Evolutionary conservation across 2,113 vertebrate species (phyloP).

Genomic region (Malurus alboscapulatus): DNA sequence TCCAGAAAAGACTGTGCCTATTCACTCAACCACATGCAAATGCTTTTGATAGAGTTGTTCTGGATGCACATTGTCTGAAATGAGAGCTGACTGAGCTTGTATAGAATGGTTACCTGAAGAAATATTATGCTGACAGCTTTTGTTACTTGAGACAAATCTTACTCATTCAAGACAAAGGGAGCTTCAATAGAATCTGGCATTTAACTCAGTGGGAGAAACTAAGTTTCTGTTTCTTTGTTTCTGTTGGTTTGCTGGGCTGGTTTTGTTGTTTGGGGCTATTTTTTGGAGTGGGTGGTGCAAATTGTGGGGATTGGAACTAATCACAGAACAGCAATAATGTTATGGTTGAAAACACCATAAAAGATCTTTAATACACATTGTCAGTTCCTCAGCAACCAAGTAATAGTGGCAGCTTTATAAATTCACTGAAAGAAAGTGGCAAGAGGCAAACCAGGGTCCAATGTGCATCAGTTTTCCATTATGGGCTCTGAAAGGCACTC

Average conservation of each 20-base stretch:
- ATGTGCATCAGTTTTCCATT: neutral
- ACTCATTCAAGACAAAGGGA: neutral
- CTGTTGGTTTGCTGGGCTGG: neutral
- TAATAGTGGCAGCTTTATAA: neutral
- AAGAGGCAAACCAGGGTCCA: neutral
- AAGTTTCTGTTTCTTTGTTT: neutral
- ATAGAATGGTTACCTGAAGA: neutral
- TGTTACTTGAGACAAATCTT: neutral
- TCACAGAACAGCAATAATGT: neutral
- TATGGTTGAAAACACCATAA: neutral
- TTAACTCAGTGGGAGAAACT: neutral
- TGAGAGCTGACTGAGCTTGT: neutral
- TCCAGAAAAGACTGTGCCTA: neutral
- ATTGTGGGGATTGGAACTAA: neutral
- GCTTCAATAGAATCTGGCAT: neutral
- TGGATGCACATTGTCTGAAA: neutral
- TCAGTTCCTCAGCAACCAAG: neutral
- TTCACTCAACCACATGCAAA: neutral
- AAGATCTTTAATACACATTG: neutral
- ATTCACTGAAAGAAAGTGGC: neutral
- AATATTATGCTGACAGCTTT: neutral
- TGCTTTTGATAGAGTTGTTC: neutral
- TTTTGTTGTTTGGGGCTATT: neutral
- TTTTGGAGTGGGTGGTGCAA: neutral
- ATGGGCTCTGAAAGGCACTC: neutral